Conservation (phyloP, 1,140 invertebrate species). For the Hormaphis cornu region DNA sequence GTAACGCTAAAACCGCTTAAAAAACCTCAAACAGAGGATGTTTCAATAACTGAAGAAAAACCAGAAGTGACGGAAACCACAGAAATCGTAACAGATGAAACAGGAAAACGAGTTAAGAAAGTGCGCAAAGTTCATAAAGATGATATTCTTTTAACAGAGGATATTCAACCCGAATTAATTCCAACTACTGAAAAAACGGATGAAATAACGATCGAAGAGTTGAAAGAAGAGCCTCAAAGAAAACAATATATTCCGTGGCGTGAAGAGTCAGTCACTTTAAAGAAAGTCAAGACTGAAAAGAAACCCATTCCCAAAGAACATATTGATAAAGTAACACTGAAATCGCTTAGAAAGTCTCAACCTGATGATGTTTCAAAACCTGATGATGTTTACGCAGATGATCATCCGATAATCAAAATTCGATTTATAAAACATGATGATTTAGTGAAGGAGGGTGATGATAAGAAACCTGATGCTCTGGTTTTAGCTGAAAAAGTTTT, state of each 20-base stretch:
- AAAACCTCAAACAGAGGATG: background rate
- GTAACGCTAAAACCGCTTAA: slow-evolving; percentile 1
- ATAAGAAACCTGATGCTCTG: background rate
- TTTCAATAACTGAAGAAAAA: background rate
- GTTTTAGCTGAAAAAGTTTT: slow-evolving; percentile 1
- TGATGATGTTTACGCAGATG: background rate
- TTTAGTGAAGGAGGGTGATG: background rate
- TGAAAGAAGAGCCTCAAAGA: background rate
- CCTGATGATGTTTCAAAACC: background rate
- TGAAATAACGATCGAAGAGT: background rate
- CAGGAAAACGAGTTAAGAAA: slow-evolving; percentile 25
- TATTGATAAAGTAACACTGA: slow-evolving; percentile 44
- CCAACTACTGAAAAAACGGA: background rate
- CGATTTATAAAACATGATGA: background rate
- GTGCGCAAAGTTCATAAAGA: background rate
- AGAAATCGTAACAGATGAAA: background rate
- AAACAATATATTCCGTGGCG: slow-evolving; percentile 35
- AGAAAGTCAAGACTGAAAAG: slow-evolving; percentile 36
- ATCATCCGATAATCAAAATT: background rate
- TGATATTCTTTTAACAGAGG: background rate
- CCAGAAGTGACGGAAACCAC: background rate
- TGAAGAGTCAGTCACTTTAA: slow-evolving; percentile 37
- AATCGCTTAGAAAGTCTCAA: slow-evolving; percentile 36
- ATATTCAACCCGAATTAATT: background rate
- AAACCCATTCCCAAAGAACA: slow-evolving; percentile 41